Evolutionary conservation across 2,888 invertebrate species (phyloP), one percentile per base, ranked within the genome.

Genomic region (Conus canariensis): DNA sequence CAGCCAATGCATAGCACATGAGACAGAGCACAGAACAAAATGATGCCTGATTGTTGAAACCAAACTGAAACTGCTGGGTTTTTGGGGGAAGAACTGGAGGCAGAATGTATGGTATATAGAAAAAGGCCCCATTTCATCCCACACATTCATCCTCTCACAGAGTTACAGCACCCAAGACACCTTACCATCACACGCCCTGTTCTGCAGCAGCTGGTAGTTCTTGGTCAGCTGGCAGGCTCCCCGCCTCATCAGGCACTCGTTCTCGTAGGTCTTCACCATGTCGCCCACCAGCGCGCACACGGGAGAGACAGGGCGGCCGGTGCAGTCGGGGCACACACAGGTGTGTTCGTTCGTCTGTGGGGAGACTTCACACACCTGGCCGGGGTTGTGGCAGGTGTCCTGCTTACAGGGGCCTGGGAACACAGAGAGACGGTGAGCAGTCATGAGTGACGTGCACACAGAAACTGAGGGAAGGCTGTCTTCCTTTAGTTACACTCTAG

Each of bases 101-200:
- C 30, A 19, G 12, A 10, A 30, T 7, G 45, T 45, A 45, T 45
- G 45, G 45, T 3, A 45, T 45, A 45, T 45, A 45, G 45, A 45
- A 45, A 2, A 45, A 3, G 45, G 4, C 45, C 45, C 45, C 45
- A 4, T 45, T 3, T 45, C 4, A 45, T n/a, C n/a, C 16, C n/a
- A 74, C 74, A 4, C 74, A 16, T n/a, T 45, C 45, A 45, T 45
- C 45, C 45, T 45, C 45, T 45, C 45, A 45, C 4, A 45, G 45
- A 45, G 45, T 45, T 45, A 45, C 45, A 45, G 45, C 45, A 4
- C 8, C 22, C 30, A 6, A 59, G 14, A 58, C 83, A 56, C 83
- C 83, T 82, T 12, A 91, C 91, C 90, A 90, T 91, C 91, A 85
- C 91, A 91, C 30, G 91, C 91, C 16, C 85, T 45, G 10, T 70